phyloP scores from a whole-genome alignment of 2,888 invertebrate species.

The Steromphala cineraria region DNA sequence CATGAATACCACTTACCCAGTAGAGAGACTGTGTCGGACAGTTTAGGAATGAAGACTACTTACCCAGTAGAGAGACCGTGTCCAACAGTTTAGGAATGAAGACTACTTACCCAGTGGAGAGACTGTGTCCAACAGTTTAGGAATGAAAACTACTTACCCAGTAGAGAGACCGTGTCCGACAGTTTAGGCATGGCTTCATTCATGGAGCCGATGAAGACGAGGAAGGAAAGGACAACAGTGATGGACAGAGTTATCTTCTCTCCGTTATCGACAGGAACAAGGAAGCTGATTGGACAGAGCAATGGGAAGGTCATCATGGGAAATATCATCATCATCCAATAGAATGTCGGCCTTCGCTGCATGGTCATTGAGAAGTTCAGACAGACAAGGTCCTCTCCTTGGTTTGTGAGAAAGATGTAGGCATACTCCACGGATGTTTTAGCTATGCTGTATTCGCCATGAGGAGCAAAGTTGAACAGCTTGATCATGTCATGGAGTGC shows the following conservation, averaged over 20 bases:
- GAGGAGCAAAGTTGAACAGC: not conserved
- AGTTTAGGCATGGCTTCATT: conserved; percentile 3
- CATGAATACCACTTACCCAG: too few relatives aligned
- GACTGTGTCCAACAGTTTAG: too few relatives aligned
- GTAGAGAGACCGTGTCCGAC: not conserved
- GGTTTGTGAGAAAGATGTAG: not conserved
- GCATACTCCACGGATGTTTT: not conserved
- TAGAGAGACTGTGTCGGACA: too few relatives aligned
- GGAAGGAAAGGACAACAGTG: conserved; percentile 34
- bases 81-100: too few relatives aligned
- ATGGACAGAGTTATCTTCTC: conserved; percentile 36
- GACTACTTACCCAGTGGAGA: too few relatives aligned
- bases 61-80: too few relatives aligned
- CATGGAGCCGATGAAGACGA: conserved; percentile 28
- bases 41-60: too few relatives aligned
- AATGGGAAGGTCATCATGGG: conserved; percentile 30
- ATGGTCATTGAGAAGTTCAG: conserved; percentile 3
- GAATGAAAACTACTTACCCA: not conserved
- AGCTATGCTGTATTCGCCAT: not conserved
- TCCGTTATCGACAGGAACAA: conserved; percentile 34
- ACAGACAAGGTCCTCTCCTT: not conserved
- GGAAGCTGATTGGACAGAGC: conserved; percentile 30
- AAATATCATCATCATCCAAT: conserved; percentile 23
- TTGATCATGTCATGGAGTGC: not conserved
- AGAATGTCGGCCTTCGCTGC: conserved; percentile 4